A percentile compares a stretch with the other conserved stretches of the same genome.
Conservation (phyloP, 2,888 invertebrate species). For the Coleophora flavipennella region DNA sequence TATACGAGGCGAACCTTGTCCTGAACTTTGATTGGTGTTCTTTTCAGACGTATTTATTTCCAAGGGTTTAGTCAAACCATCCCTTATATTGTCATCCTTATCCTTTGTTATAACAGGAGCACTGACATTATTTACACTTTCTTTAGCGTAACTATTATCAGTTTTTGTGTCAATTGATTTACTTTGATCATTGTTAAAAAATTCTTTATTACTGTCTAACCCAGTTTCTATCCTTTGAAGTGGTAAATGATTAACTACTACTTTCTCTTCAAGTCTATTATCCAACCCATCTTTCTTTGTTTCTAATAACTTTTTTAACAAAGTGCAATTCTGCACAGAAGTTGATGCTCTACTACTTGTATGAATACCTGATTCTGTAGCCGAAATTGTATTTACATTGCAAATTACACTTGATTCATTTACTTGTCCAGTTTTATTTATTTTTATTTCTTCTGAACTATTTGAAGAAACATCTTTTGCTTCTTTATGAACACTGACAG, state of each 20-base stretch:
- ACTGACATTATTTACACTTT: conserved; percentile 23
- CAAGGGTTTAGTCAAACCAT: conserved; percentile 55
- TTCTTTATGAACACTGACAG: too few species aligned
- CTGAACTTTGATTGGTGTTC: conserved; percentile 46
- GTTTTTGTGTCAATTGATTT: neutral
- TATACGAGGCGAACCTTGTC: conserved; percentile 71
- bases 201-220: conserved; percentile 17
- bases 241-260: conserved; percentile 25
- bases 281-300: conserved; percentile 41
- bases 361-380: conserved; percentile 5
- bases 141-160: conserved; percentile 4
- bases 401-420: too few species aligned
- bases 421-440: too few species aligned
- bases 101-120: conserved; percentile 17
- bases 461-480: too few species aligned
- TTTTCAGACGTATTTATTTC: conserved; percentile 62
- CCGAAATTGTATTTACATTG: too few species aligned
- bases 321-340: conserved; percentile 49
- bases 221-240: conserved; percentile 17
- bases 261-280: conserved; percentile 27
- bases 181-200: conserved; percentile 20
- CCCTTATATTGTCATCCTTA: conserved; percentile 34
- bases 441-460: too few species aligned
- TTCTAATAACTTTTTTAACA: conserved; percentile 58
- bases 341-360: conserved; percentile 24